Evolutionary conservation across 2,113 vertebrate genomes (phyloP).

Genomic region (Atrichornis clamosus): DNA sequence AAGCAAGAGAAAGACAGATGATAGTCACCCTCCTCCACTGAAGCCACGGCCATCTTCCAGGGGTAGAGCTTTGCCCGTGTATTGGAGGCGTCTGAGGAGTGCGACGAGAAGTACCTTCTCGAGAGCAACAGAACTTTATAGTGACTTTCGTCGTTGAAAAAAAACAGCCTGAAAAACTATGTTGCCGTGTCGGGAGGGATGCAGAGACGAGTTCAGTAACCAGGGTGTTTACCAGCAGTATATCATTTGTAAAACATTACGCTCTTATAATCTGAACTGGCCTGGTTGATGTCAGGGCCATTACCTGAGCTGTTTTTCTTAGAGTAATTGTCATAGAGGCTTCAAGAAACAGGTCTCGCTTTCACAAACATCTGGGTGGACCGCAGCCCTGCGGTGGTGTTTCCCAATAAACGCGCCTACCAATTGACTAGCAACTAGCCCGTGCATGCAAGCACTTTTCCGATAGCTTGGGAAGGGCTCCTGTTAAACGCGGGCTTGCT

Average conservation of each 20-base stretch:
- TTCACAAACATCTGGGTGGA: not conserved
- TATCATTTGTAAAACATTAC: not conserved
- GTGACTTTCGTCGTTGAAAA: not conserved
- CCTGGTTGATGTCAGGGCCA: not conserved
- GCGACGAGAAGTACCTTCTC: not conserved
- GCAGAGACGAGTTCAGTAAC: not conserved
- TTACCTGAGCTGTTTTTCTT: not conserved
- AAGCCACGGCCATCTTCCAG: not conserved
- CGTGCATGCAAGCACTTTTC: not conserved
- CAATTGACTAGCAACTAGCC: not conserved
- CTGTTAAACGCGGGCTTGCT: not conserved
- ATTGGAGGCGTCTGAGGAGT: not conserved
- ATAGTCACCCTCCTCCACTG: too few species aligned
- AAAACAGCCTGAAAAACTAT: not conserved
- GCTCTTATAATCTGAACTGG: not conserved
- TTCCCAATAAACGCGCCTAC: rapidly evolving
- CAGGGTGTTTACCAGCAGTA: not conserved
- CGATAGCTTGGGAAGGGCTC: not conserved
- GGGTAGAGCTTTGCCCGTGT: not conserved
- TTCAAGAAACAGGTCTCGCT: not conserved
- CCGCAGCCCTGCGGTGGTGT: not conserved
- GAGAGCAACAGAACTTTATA: not conserved
- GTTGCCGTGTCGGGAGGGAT: not conserved
- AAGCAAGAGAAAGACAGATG: not conserved
- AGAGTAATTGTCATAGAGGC: not conserved